Conservation (phyloP, 2,797 vertebrate genomes). For the Pipistrellus nathusii region DNA sequence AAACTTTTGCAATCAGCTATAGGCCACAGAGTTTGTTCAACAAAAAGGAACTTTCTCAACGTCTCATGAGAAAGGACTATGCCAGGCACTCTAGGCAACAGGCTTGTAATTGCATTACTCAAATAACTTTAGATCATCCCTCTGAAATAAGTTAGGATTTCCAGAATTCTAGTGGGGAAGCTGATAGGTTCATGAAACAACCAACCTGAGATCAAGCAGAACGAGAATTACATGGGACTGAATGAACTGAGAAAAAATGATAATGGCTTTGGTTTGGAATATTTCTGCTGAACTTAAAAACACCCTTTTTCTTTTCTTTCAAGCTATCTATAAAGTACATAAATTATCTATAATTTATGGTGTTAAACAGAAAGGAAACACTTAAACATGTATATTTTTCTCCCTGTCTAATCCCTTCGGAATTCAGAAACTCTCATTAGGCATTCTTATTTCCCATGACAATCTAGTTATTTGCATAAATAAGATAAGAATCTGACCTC, state of each 20-base stretch:
- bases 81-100: not conserved
- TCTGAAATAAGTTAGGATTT: not conserved
- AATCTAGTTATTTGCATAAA: constrained; percentile 32
- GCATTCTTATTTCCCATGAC: not conserved
- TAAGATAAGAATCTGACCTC: not conserved
- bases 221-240: not conserved
- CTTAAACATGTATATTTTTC: not conserved
- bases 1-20: not conserved
- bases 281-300: not conserved
- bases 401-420: not conserved
- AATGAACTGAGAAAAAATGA: not conserved
- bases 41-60: not conserved
- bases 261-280: not conserved
- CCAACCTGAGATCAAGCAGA: not conserved
- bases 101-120: not conserved
- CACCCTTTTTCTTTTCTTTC: not conserved
- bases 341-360: not conserved
- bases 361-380: constrained; percentile 4
- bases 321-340: not conserved
- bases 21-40: not conserved
- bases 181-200: not conserved
- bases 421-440: not conserved
- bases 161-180: not conserved
- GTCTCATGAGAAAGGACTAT: not conserved
- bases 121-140: not conserved